phyloP scores from a whole-genome alignment of 2,888 invertebrate species.

The Sipunculus nudus region DNA sequence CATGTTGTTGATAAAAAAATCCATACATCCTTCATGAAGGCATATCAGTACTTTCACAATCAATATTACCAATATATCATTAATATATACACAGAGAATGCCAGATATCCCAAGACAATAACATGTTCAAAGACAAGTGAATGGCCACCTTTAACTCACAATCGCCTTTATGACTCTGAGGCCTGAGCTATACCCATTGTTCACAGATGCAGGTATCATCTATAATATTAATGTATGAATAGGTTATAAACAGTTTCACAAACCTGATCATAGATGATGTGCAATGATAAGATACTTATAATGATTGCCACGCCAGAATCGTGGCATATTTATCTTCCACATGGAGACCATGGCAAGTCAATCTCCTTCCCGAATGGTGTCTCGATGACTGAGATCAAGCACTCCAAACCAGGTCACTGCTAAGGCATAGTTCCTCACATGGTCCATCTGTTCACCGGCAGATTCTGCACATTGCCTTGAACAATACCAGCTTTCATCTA shows the following conservation, averaged over 20 bases:
- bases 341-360: background rate
- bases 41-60: too few relatives aligned
- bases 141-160: background rate
- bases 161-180: too few relatives aligned
- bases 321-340: conserved; percentile 5
- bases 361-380: conserved; percentile 5
- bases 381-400: conserved; percentile 1
- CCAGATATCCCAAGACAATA: too few relatives aligned
- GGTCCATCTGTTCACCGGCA: background rate
- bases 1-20: too few relatives aligned
- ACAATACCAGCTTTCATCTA: conserved; percentile 3
- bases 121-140: background rate
- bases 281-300: conserved; percentile 11
- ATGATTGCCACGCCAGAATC: conserved; percentile 5
- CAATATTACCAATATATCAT: too few relatives aligned
- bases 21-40: too few relatives aligned
- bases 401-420: conserved; percentile 1
- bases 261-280: conserved; percentile 5
- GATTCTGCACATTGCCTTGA: background rate
- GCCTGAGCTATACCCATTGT: too few relatives aligned
- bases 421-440: background rate
- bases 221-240: too few relatives aligned
- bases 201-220: too few relatives aligned
- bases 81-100: too few relatives aligned
- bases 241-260: background rate